Evolutionary conservation across 2,113 vertebrate species (phyloP), one percentile per base, ranked within the genome.

Genomic region (Halcyon malimbica): DNA sequence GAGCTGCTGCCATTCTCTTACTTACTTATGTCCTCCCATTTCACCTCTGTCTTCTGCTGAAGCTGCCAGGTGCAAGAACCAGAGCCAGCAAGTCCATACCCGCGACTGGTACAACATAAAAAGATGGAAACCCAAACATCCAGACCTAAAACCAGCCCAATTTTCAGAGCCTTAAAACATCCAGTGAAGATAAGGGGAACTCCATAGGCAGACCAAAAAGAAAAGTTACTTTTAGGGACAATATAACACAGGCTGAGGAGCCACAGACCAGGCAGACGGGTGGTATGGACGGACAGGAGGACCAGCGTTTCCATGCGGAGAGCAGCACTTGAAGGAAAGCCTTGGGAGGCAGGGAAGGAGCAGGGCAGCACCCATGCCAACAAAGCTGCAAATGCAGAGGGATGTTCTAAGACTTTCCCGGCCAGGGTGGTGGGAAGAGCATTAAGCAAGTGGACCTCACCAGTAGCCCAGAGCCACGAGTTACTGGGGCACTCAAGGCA

Each of bases 281-380:
- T 50, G 26, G 24, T 75, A 70, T 0, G 1, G 23, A 54, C 11
- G n/a, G 60, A 59, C 1, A 0, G 2, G 16, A n/a, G 15, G n/a
- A 79, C 46, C 56, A 46, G 21, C 46, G 59, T 14, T 71, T 90
- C 62, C 62, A 89, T 0, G 2, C 2, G 10, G 37, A 81, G 9
- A 42, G 41, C 1, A 1, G 42, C 33, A 39, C 6, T 1, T 25
- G 21, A 41, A 74, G 10, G 4, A 92, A 83, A 76, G 35, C 13
- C 31, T 73, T 15, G 1, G 1, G 67, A 71, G 28, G 21, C 37
- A 68, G 28, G 28, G 26, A 37, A 16, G 13, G 37, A 90, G 53
- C 4, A 4, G 18, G 39, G 31, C 46, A 79, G 42, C 56, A 74
- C 7, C 46, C 31, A 26, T 0, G 0, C 14, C 31, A 82, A 64